Evolutionary conservation across 2,797 vertebrate genomes (phyloP), one percentile per base, ranked within the genome.

Genomic region (Pteropus rufus): DNA sequence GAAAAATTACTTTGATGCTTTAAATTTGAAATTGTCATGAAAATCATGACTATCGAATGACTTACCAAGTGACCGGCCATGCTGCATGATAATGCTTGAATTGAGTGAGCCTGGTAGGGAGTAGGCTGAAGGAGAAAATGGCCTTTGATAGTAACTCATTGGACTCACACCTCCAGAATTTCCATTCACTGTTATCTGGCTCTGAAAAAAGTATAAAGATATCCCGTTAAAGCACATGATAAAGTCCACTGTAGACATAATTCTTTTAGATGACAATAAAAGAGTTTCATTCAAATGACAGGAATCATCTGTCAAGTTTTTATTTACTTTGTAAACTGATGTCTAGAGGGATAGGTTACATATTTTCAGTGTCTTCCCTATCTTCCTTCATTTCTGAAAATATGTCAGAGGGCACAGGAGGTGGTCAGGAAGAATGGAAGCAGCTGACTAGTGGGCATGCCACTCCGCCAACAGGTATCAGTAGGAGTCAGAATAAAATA

Each of bases 111-210:
- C 96, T 41, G 99, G 99, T 64, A 99, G 99, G 94, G 99, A 98
- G 95, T 99, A 99, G 60, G 99, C 99, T 19, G 99, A 99, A 21
- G 99, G 99, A 94, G 99, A 99, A 97, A 99, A 99, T 67, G 99
- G 99, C 97, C 99, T 99, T 98, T 99, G 99, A 95, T 99, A 99
- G 97, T 99, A 98, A 97, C 98, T 99, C 98, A 99, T 98, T 79
- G 99, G 99, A 96, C 98, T 99, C 98, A 98, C 97, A 41, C 97
- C 99, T 85, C 98, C 98, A 80, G 98, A 97, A 96, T 98, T 99
- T 97, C 99, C 99, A 98, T 99, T 99, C 98, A 99, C 99, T 56
- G 99, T 98, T 97, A 99, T 98, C 98, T 99, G 99, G 98, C 99
- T 99, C 99, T 99, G 98, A 75, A 96, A 91, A 97, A 98, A 98